phyloP scores from a whole-genome alignment of 2,888 invertebrate genomes.

The Tanypteryx hageni region DNA sequence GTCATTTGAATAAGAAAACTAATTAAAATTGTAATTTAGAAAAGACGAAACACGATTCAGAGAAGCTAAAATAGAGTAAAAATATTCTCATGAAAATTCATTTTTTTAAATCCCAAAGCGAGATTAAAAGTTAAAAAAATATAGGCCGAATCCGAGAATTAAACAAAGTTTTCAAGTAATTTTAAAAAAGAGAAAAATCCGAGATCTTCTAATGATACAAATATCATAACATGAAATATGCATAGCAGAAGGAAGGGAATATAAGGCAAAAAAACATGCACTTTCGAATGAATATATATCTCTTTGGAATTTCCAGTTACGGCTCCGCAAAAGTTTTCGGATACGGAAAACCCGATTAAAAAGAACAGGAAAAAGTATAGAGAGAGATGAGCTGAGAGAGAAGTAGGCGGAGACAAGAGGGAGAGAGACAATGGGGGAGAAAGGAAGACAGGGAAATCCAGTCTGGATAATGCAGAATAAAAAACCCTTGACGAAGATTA shows the following conservation, averaged over 20 bases:
- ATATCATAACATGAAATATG: constrained; percentile 24
- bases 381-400: neutral
- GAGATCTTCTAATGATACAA: constrained; percentile 22
- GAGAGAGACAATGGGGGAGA: neutral
- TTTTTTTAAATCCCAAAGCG: neutral
- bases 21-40: too few relatives aligned
- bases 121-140: neutral
- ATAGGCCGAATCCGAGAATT: neutral
- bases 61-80: neutral
- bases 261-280: neutral
- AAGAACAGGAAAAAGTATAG: too few relatives aligned
- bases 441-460: neutral
- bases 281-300: constrained; percentile 38
- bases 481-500: constrained; percentile 14
- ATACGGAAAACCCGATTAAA: constrained; percentile 3
- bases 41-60: too few relatives aligned
- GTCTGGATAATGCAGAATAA: neutral
- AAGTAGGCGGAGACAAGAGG: neutral
- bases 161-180: constrained; percentile 26
- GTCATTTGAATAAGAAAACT: too few relatives aligned
- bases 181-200: neutral
- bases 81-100: neutral
- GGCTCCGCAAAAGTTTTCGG: constrained; percentile 28
- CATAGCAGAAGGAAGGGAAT: neutral
- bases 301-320: neutral